These are phyloP conservation scores for Neoarius graeffei DNA, from an alignment of 2,113 vertebrate genomes.

Conservation along the genomic window DNA sequence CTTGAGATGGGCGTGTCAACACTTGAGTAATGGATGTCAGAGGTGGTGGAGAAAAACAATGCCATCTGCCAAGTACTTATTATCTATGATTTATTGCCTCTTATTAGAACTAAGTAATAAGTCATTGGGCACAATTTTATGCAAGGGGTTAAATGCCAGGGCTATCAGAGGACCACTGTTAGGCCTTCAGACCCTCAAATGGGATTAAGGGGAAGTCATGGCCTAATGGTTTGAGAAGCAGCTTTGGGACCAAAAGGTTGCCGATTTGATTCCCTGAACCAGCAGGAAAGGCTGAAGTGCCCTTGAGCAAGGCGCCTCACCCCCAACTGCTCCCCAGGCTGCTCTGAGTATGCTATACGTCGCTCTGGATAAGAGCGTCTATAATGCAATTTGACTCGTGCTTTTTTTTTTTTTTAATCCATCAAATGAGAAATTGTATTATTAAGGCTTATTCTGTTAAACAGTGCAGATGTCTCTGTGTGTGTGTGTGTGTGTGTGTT, in stretches of 20 bases:
- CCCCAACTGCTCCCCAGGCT: no score
- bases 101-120: constrained; percentile 2
- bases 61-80: background rate
- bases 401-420: background rate
- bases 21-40: background rate
- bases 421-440: background rate
- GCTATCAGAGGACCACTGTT: background rate
- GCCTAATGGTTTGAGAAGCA: no score
- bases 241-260: no score
- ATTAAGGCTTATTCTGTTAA: background rate
- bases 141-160: background rate
- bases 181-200: background rate
- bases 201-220: no score
- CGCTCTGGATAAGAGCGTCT: no score
- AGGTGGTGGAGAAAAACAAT: background rate
- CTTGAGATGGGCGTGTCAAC: background rate
- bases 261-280: no score
- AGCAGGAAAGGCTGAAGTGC: no score
- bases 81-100: background rate
- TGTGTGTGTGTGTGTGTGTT: background rate
- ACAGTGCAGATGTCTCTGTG: background rate
- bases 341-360: no score
- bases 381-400: no score
- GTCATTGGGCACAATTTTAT: background rate
- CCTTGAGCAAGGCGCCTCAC: no score